Base-by-base conservation (phyloP, 2,888 invertebrate genomes). In the Lacanobia oleracea region DNA sequence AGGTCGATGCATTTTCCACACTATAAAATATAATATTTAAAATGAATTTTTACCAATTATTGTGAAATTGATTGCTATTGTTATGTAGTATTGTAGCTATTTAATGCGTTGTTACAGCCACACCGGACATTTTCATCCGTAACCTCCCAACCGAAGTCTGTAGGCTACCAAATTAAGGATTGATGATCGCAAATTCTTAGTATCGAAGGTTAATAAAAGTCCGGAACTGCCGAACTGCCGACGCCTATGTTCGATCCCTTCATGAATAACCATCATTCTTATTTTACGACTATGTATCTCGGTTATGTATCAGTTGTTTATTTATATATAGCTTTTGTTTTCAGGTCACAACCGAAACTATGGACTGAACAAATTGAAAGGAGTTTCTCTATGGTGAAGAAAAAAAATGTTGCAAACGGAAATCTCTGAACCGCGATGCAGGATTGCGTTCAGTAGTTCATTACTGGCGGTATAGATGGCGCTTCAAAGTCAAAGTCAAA, bases 261-360 rank as follows among this genome's bases (percentile, higher is more conserved):
- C 72, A 73, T 75, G 67, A 72, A 67, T 63, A 71, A 50, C 48
- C 56, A 67, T 70, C 50, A 73, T 74, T 77, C 67, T 67, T 50
- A 27, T 57, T 75, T 73, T 67, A 73, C 48, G 57, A 60, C 63
- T 51, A 14, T 12, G n/a, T 57, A 57, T 54, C 21, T 56, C 54
- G 48, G 67, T 43, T 70, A n/a, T n/a, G n/a, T n/a, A n/a, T n/a
- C n/a, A n/a, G n/a, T n/a, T n/a, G n/a, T n/a, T n/a, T n/a, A 40
- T 54, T 50, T 27, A 50, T 57, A 48, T 33, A n/a, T 21, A 10
- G 23, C 33, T 43, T 75, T 51, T 73, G 67, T 51, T 75, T 75
- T 67, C n/a, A 51, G 75, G 33, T 37, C 50, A 37, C 14, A 59
- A 16, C 12, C 7, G n/a, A 7, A 18, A 45, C 16, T n/a, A 21